Evolutionary conservation across 2,797 vertebrate species (phyloP).

Genomic region (Hippocampus kuda): DNA sequence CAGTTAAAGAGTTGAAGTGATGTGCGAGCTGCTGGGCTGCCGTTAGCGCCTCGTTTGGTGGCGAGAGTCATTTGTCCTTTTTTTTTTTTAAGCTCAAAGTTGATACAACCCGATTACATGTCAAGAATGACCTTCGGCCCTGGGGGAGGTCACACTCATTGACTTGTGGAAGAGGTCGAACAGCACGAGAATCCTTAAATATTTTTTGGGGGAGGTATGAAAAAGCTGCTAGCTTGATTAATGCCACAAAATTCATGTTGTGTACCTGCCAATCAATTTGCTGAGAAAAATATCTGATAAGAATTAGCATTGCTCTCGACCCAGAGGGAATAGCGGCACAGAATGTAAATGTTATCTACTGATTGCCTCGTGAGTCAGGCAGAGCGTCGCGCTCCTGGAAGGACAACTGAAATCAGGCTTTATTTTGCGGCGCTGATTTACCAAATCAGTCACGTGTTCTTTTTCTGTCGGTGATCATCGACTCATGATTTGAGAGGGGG

Average conservation of each 20-base stretch:
- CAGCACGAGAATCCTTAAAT: neutral
- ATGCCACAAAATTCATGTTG: neutral
- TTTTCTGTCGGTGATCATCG: neutral
- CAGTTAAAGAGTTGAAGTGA: conserved; percentile 9
- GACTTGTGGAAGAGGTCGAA: conserved; percentile 10
- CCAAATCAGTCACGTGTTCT: neutral
- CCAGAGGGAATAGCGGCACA: neutral
- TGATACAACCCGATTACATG: conserved; percentile 36
- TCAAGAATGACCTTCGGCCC: conserved; percentile 26
- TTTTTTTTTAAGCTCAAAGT: conserved; percentile 22
- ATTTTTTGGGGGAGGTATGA: neutral
- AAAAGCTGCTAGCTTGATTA: neutral
- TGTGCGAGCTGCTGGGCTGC: conserved; percentile 7
- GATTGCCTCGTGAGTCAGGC: neutral
- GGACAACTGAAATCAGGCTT: neutral
- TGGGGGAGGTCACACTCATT: conserved; percentile 32
- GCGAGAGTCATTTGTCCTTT: conserved; percentile 22
- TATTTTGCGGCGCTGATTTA: neutral
- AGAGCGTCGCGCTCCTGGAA: neutral
- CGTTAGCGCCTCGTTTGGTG: neutral
- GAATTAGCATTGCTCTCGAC: neutral
- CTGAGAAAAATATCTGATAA: conserved; percentile 2
- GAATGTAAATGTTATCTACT: neutral
- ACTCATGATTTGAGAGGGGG: neutral
- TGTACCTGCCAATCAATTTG: neutral